Conservation (phyloP, 2,113 vertebrate species). For the Pollachius pollachius region DNA sequence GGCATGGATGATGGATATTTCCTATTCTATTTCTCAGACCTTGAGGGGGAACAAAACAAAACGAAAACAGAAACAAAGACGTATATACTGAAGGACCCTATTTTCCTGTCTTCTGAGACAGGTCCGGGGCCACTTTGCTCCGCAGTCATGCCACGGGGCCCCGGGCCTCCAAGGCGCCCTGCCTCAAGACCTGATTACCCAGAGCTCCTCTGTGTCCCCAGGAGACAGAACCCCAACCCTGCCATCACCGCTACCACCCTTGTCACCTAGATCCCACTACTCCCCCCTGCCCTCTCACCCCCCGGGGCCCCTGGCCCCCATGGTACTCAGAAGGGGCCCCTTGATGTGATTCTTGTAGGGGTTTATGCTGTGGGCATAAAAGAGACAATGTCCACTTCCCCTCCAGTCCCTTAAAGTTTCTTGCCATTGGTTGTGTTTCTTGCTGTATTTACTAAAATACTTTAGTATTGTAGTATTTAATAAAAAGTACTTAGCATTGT, state of each 20-base stretch:
- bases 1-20: no score
- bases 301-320: slow-evolving; percentile 26
- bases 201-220: slow-evolving; percentile 14
- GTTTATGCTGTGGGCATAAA: slow-evolving; percentile 63
- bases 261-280: neutral
- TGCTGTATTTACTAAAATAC: no score
- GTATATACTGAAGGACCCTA: neutral
- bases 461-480: no score
- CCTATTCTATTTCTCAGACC: no score
- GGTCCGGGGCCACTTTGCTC: slow-evolving; percentile 13
- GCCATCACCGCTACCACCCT: neutral
- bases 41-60: no score
- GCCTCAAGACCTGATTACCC: slow-evolving; percentile 24
- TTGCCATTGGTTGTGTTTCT: no score
- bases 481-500: no score
- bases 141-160: neutral
- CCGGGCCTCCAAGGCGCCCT: slow-evolving; percentile 16
- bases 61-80: no score
- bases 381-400: slow-evolving; percentile 31
- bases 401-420: neutral
- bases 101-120: slow-evolving; percentile 28
- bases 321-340: slow-evolving; percentile 16
- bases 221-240: neutral
- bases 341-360: slow-evolving; percentile 58
- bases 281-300: slow-evolving; percentile 39